A percentile compares a stretch with the other conserved stretches of the same genome.
These are phyloP conservation scores for Lepidotrigona ventralis DNA, from an alignment of 1,140 invertebrate species.

Conservation along the genomic window DNA sequence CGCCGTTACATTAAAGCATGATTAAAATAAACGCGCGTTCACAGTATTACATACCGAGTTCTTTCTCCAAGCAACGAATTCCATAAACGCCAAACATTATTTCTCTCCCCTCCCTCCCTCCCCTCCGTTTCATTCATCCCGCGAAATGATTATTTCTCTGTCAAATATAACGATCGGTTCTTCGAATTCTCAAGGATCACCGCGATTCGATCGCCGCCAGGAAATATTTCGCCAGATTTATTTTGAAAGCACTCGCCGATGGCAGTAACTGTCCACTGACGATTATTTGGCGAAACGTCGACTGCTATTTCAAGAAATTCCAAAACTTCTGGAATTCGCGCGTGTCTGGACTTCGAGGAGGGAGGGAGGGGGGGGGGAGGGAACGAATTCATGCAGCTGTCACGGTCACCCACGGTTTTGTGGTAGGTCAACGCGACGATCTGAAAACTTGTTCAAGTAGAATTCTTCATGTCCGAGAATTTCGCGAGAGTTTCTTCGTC, in stretches of 20 bases:
- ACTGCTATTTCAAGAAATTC: slow-evolving; percentile 17
- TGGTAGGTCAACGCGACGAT: slow-evolving; percentile 21
- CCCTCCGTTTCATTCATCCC: neutral
- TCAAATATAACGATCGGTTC: slow-evolving; percentile 10
- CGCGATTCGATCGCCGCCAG: no score
- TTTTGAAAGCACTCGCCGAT: slow-evolving; percentile 23
- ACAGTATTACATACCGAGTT: neutral
- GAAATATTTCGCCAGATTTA: slow-evolving; percentile 11
- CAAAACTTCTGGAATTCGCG: slow-evolving; percentile 25
- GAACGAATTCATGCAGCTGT: slow-evolving; percentile 11
- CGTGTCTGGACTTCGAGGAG: neutral
- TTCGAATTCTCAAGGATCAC: slow-evolving; percentile 2
- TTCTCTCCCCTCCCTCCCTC: neutral
- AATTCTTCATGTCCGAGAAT: no score
- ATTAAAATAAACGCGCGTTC: neutral
- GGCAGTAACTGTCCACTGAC: slow-evolving; percentile 14
- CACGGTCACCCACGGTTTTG: slow-evolving; percentile 26
- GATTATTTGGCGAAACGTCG: slow-evolving; percentile 9
- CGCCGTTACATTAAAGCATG: neutral
- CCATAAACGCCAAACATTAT: neutral
- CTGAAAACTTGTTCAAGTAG: neutral
- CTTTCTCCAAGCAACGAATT: neutral
- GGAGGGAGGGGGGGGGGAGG: no score
- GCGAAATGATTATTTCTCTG: slow-evolving; percentile 5
- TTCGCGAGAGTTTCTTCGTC: neutral